Evolutionary conservation across 92 coral and sea anemone genomes (phyloP), one percentile per base, ranked within the genome.

Genomic region (Scolanthus callimorphus): DNA sequence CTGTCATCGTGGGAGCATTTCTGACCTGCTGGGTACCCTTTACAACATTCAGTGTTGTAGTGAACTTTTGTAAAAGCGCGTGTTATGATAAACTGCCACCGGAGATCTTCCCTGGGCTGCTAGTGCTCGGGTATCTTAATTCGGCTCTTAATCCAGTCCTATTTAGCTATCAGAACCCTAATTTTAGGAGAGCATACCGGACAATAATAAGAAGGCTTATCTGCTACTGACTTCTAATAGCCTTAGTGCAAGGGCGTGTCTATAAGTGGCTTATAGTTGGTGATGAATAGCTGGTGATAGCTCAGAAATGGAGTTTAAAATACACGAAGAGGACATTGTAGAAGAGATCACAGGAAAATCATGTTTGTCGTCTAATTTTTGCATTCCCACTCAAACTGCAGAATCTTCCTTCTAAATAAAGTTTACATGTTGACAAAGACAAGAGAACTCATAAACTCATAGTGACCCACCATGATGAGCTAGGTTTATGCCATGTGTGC

Each of bases 21-120:
- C 60, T 78, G 24, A 34, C 61, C 61, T 78, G 85, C 57, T 78
- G 85, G 85, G 57, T 78, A 2, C 85, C 85, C 2, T 78, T 62
- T 62, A 56, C 79, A 11, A 71, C 76, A 4, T 8, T 51, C 43
- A 78, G 85, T 27, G 50, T 78, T 9, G 69, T 51, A 15, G 27
- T 62, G 26, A 78, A 78, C 55, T 11, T 78, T n/a, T 60, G 69
- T 30, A 29, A 49, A 3, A 39, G 31, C 1, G 53, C 65, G 1
- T 68, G 75, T 57, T 50, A 25, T 1, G 20, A 6, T 6, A 27
- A 43, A 21, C 47, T 62, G 1, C 62, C 73, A 15, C 15, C 54
- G 4, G 41, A 56, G 29, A 46, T 70, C 6, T 0, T 13, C 22
- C 24, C 21, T 3, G 41, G 70, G 15, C 57, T 78, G 13, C 62